phyloP scores from a whole-genome alignment of 2,888 invertebrate species.

The Mactromeris polynyma region DNA sequence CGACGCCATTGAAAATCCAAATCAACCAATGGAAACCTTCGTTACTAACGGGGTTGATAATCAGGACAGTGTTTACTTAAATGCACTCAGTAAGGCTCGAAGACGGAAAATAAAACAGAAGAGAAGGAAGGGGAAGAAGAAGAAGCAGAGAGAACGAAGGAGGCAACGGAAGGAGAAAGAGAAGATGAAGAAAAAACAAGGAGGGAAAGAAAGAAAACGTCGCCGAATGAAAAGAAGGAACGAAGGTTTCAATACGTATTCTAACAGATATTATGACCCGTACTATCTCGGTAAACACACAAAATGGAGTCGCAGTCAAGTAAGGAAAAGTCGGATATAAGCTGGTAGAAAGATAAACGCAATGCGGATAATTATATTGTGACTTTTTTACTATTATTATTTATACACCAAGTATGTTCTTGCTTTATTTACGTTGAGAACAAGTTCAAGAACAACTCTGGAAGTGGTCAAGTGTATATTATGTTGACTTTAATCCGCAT shows the following conservation, averaged over 20 bases:
- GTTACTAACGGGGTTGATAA: constrained; percentile 16
- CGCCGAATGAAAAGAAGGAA: constrained; percentile 61
- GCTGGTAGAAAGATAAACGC: neutral
- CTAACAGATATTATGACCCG: constrained; percentile 44
- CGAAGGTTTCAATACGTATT: constrained; percentile 42
- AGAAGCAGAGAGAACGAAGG: constrained; percentile 36
- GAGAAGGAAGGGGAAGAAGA: constrained; percentile 18
- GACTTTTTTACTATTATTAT: neutral
- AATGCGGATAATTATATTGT: neutral
- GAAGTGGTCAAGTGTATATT: neutral
- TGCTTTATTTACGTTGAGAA: neutral
- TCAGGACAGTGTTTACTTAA: constrained; percentile 52
- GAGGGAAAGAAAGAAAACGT: constrained; percentile 29
- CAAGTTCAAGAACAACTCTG: neutral
- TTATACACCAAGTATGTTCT: neutral
- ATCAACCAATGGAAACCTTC: constrained; percentile 11
- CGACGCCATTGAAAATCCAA: constrained; percentile 4
- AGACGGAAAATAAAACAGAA: constrained; percentile 48
- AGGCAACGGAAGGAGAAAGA: constrained; percentile 22
- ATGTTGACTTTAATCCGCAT: neutral
- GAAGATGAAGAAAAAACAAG: constrained; percentile 24
- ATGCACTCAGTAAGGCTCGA: constrained; percentile 43
- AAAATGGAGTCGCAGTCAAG: constrained; percentile 57
- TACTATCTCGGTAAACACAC: constrained; percentile 57
- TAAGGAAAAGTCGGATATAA: constrained; percentile 63